phyloP scores from a whole-genome alignment of 2,888 invertebrate species.

The Lissocephala sabroskyi region DNA sequence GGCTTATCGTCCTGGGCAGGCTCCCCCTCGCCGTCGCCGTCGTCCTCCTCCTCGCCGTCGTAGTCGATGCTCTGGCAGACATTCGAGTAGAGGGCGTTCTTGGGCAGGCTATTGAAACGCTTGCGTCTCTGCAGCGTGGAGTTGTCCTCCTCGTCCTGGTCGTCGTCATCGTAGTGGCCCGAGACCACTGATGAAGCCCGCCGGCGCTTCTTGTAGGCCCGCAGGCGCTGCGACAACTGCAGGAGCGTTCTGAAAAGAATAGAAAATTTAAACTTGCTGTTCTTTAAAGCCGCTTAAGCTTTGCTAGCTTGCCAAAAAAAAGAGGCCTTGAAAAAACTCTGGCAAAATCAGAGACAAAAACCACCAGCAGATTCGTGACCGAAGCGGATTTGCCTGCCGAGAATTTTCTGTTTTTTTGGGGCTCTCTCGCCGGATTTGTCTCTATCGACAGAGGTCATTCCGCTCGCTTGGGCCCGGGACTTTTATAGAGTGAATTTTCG shows the following conservation, averaged over 20 bases:
- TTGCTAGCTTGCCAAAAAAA: too few species aligned
- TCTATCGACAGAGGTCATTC: too few species aligned
- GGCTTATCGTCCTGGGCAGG: slow-evolving; percentile 4
- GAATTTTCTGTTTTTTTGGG: neutral
- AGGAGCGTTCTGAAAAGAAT: slow-evolving; percentile 52
- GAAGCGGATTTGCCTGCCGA: neutral
- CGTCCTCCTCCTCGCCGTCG: slow-evolving; percentile 8
- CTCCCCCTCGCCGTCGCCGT: too few species aligned
- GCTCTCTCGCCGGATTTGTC: neutral
- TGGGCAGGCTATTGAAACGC: slow-evolving; percentile 69
- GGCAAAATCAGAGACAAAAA: too few species aligned
- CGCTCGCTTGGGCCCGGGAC: too few species aligned
- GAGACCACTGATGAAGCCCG: slow-evolving; percentile 62
- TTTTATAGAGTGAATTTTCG: too few species aligned
- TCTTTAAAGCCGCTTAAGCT: too few species aligned
- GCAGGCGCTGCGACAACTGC: slow-evolving; percentile 46
- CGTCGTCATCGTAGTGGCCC: slow-evolving; percentile 39
- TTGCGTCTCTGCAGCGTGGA: slow-evolving; percentile 45
- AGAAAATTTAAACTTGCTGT: too few species aligned
- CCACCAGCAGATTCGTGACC: too few species aligned
- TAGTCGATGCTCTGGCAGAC: slow-evolving; percentile 31
- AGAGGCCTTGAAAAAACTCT: too few species aligned
- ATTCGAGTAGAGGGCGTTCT: slow-evolving; percentile 52
- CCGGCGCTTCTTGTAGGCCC: slow-evolving; percentile 48
- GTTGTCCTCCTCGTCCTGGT: slow-evolving; percentile 39